Percentiles rank a stretch among this genome's conserved stretches.
phyloP scores from a whole-genome alignment of 2,797 vertebrate species.

The Furcifer pardalis region DNA sequence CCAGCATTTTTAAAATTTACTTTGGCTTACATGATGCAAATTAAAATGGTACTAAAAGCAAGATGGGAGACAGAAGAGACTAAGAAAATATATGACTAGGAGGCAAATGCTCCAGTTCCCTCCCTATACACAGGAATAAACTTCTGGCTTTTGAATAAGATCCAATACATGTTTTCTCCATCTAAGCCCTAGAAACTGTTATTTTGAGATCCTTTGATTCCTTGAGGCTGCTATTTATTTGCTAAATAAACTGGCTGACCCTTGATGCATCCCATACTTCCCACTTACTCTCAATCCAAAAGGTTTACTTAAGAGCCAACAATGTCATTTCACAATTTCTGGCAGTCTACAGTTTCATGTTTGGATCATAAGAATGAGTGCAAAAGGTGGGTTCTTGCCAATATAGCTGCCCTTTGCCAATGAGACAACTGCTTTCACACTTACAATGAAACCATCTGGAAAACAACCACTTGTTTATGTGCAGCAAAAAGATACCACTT shows the following conservation, averaged over 20 bases:
- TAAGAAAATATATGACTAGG: not conserved
- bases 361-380: slow-evolving; percentile 4
- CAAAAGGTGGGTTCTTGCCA: slow-evolving; percentile 5
- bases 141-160: not conserved
- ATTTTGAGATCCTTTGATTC: not conserved
- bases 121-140: not conserved
- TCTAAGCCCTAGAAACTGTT: not conserved
- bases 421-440: not conserved
- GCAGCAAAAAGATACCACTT: not conserved
- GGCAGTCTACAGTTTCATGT: not conserved
- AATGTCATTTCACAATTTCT: slow-evolving; percentile 6
- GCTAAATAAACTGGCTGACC: slow-evolving; percentile 22
- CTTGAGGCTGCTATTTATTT: not conserved
- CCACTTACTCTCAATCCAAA: not conserved
- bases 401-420: slow-evolving; percentile 6
- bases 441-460: slow-evolving; percentile 19
- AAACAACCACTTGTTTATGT: slow-evolving; percentile 7
- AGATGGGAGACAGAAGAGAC: not conserved
- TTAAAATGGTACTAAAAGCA: not conserved
- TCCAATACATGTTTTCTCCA: not conserved
- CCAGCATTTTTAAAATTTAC: not conserved
- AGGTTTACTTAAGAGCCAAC: slow-evolving; percentile 5
- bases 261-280: not conserved
- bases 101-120: not conserved
- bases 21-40: not conserved